Evolutionary conservation across 1,140 invertebrate genomes (phyloP).

Genomic region (Battus philenor): DNA sequence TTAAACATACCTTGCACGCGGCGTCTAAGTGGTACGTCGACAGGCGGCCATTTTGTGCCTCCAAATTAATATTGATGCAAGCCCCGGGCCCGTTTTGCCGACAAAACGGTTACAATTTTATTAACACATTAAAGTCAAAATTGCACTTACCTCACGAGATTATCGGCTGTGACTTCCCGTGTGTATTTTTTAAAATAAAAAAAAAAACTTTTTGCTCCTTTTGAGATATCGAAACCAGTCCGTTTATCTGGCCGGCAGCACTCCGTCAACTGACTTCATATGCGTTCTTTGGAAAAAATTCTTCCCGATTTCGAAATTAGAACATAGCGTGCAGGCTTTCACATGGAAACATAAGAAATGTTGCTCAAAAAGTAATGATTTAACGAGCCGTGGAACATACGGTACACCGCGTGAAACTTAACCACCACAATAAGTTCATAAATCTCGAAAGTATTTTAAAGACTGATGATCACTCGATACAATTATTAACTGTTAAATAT

Average conservation of each 20-base stretch:
- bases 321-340: conserved; percentile 23
- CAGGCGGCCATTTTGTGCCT: conserved; percentile 11
- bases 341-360: conserved; percentile 11
- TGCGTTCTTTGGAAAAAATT: conserved; percentile 32
- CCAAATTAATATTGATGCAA: conserved; percentile 28
- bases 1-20: too few species aligned
- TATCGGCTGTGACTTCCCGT: conserved; percentile 64
- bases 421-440: too few species aligned
- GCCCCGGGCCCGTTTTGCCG: conserved; percentile 36
- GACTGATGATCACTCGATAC: too few species aligned
- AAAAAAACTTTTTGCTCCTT: conserved; percentile 46
- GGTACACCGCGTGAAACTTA: too few species aligned
- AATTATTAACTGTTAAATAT: too few species aligned
- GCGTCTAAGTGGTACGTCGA: background rate
- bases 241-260: conserved; percentile 52
- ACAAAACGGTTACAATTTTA: conserved; percentile 72
- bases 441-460: too few species aligned
- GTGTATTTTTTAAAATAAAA: conserved; percentile 49
- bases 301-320: conserved; percentile 42
- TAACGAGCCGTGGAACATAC: too few species aligned
- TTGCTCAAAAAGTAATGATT: background rate
- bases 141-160: conserved; percentile 67
- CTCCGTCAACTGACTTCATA: conserved; percentile 29
- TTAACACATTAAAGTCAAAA: conserved; percentile 74
- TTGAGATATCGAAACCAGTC: conserved; percentile 66